phyloP scores from a whole-genome alignment of 1,140 invertebrate genomes.

The Lordiphosa clarofinis region DNA sequence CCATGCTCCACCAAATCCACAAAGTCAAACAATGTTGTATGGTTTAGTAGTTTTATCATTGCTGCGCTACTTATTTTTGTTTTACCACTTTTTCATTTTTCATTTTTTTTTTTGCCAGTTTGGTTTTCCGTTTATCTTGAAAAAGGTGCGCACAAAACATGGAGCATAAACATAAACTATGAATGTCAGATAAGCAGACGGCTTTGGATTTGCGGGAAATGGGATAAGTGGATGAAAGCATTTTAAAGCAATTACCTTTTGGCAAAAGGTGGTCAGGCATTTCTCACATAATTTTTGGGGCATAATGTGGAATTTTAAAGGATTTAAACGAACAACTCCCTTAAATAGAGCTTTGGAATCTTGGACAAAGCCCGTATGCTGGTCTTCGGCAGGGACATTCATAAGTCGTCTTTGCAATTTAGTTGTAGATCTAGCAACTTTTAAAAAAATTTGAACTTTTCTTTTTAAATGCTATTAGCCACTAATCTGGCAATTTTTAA shows the following conservation, averaged over 20 bases:
- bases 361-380: too few species aligned
- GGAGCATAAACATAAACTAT: conserved; percentile 60
- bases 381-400: too few species aligned
- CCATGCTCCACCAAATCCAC: conserved; percentile 36
- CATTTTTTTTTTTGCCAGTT: conserved; percentile 22
- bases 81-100: conserved; percentile 6
- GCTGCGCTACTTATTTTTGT: conserved; percentile 17
- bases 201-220: conserved; percentile 30
- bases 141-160: conserved; percentile 50
- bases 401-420: too few species aligned
- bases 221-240: conserved; percentile 45
- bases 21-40: conserved; percentile 76
- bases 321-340: too few species aligned
- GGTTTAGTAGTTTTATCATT: conserved; percentile 68
- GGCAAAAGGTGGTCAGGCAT: background rate
- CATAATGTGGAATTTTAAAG: too few species aligned
- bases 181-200: conserved; percentile 67
- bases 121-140: conserved; percentile 19
- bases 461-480: too few species aligned
- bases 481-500: too few species aligned
- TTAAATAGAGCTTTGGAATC: too few species aligned
- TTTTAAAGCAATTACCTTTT: conserved; percentile 28
- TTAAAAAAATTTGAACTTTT: too few species aligned
- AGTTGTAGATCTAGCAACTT: too few species aligned
- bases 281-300: background rate